These are phyloP conservation scores for Platysternon megacephalum DNA, from an alignment of 2,113 vertebrate genomes.

Conservation along the genomic window DNA sequence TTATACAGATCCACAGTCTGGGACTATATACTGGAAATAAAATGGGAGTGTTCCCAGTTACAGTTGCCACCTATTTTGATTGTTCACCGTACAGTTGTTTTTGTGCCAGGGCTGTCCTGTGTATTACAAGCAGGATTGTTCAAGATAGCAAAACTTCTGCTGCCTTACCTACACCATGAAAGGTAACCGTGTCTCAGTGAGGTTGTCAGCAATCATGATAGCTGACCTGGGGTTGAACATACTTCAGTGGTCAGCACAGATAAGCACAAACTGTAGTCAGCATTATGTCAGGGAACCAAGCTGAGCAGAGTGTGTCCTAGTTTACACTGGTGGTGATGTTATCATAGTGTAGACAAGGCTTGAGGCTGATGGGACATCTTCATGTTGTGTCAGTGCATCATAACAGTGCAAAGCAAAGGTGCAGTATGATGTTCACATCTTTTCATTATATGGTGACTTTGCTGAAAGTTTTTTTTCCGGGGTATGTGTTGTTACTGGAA, in stretches of 20 bases:
- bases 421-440: background rate
- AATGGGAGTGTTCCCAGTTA: background rate
- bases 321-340: background rate
- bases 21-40: background rate
- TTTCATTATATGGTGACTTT: background rate
- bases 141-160: background rate
- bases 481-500: background rate
- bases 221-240: background rate
- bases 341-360: background rate
- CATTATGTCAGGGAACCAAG: background rate
- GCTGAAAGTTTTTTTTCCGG: background rate
- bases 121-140: background rate
- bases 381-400: background rate
- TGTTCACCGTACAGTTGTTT: background rate
- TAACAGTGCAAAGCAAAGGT: background rate
- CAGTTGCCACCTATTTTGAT: background rate
- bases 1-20: background rate
- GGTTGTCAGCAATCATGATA: background rate
- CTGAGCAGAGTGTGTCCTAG: background rate
- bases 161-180: background rate
- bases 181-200: background rate
- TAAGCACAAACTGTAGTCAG: background rate
- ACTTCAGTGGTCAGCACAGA: background rate
- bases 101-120: background rate
- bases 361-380: background rate